Evolutionary conservation across 2,113 vertebrate species (phyloP), one percentile per base, ranked within the genome.

Genomic region (Camelus dromedarius): DNA sequence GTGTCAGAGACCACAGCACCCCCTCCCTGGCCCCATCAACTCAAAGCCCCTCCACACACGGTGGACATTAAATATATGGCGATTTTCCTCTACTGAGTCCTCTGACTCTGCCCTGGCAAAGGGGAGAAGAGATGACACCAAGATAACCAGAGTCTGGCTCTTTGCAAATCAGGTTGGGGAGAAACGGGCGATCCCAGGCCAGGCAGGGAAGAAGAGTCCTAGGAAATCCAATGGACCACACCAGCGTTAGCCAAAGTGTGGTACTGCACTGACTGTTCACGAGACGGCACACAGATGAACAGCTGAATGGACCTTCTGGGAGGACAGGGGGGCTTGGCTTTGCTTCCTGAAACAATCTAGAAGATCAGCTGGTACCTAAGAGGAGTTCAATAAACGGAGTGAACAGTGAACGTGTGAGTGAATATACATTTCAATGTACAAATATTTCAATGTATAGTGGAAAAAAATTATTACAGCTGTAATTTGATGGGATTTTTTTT

Each of bases 11-110:
- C 97, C 96, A 97, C 89, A 96, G 97, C 13, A 7, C 0, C 20
- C 0, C 7, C 0, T 5, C 15, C 64, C 26, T 13, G 11, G 96
- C 96, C 95, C 79, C 77, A 82, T 35, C 89, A 72, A 64, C 60
- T 95, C 96, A 70, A 97, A 95, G 85, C 10, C 81, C 92, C 26
- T 42, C 84, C 79, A 66, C 72, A 46, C 6, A 28, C 91, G 60
- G 60, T 6, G 90, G 80, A 12, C 54, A 93, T 95, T 93, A 96
- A 97, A 95, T 87, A 96, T 85, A 15, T 0, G 3, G 94, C 87
- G 96, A 81, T 97, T 98, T 97, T 97, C 93, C 97, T 97, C 98
- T 97, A 96, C 98, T 98, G 97, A 97, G 98, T 93, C 93, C 97
- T 95, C 97, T 90, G 96, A 93, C 54, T 93, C 96, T 95, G 90